These are phyloP conservation scores for Peromyscus attwateri DNA, from an alignment of 2,797 vertebrate genomes.

Conservation along the genomic window DNA sequence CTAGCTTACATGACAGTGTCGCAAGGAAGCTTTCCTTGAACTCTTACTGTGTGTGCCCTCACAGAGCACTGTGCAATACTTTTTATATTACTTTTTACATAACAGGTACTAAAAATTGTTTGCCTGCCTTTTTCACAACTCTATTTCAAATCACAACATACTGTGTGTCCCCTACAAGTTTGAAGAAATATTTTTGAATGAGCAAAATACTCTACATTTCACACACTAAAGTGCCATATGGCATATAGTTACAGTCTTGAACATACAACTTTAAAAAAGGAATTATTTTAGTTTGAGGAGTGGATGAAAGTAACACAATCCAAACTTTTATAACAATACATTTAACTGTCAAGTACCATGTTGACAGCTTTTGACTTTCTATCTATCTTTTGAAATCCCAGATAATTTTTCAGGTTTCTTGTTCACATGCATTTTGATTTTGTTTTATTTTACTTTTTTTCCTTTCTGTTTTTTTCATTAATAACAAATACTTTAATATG, in stretches of 20 bases:
- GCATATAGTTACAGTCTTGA: neutral
- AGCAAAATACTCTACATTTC: neutral
- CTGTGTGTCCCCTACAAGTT: neutral
- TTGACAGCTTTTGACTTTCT: slow-evolving; percentile 74
- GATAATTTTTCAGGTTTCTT: slow-evolving; percentile 83
- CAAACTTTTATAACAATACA: neutral
- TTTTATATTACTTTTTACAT: neutral
- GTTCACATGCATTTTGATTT: slow-evolving; percentile 74
- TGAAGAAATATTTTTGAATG: neutral
- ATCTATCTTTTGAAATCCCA: slow-evolving; percentile 74
- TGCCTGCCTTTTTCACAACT: neutral
- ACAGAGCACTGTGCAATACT: neutral
- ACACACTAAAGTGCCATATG: neutral
- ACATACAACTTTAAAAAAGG: neutral
- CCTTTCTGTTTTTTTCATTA: slow-evolving; percentile 87
- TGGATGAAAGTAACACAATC: slow-evolving; percentile 11
- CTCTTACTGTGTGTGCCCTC: neutral
- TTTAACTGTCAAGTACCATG: slow-evolving; percentile 65
- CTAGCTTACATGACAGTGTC: neutral
- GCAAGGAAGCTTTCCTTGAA: neutral
- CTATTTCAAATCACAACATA: neutral
- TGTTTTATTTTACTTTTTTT: neutral
- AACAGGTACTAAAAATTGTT: neutral
- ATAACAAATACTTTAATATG: slow-evolving; percentile 87
- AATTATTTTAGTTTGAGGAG: neutral